Base-by-base conservation (phyloP, 2,113 vertebrate species). In the Oceanites oceanicus region DNA sequence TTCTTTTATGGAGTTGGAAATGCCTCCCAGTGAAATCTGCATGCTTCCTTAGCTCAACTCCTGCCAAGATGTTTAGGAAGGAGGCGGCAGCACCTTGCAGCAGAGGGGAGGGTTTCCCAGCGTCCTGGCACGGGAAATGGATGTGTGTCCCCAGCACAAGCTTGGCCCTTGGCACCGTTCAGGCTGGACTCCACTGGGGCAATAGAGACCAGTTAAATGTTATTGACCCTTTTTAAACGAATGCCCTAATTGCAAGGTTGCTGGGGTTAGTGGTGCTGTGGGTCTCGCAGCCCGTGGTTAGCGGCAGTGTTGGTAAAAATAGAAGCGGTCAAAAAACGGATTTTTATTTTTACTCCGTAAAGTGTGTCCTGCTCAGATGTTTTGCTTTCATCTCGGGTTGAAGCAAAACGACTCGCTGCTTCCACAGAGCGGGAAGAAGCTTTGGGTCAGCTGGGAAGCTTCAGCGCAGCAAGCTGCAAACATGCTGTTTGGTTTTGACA, bases 241-340 rank as follows among this genome's bases (percentile, higher is more conserved):
- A 30, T 55, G 95, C n/a, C 86, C 94, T 94, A 94, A 74, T 96
- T 97, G 73, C 42, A 19, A 5, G 81, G 65, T 76, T 66, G 42
- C 91, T 66, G 79, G 94, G 92, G 91, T 96, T 97, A 96, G 94
- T 96, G 96, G 91, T 95, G 93, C 96, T 95, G 94, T 80, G 92
- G 83, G 86, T 95, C 91, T 94, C 79, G 3, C 91, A 92, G 94
- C 94, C 94, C 1, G 6, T 36, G 45, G 79, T 90, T 94, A 86
- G 95, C 36, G 0, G 52, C 15, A 1, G 61, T 27, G 56, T 26
- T 30, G 42, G 83, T 92, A 97, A 96, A 97, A 97, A 95, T 96
- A 97, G 96, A 96, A 94, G 68, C 44, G 21, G 59, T 77, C 93
- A 95, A 77, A 94, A 92, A 94, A 77, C 70, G 91, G 89, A 76